Evolutionary conservation across 2,797 vertebrate species (phyloP).

Genomic region (Gymnothorax reevesii): DNA sequence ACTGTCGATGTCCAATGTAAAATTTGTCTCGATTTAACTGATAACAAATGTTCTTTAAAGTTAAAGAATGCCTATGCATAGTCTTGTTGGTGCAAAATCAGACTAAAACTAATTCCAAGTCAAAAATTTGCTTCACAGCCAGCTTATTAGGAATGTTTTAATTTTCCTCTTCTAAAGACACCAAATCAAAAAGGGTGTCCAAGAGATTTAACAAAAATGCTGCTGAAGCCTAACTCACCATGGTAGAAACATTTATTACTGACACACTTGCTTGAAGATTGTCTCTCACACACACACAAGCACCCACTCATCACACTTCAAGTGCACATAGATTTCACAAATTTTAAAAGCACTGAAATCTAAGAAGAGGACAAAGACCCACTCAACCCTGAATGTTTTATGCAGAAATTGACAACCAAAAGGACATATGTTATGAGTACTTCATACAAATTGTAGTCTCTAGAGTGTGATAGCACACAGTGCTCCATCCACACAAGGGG

Average conservation of each 20-base stretch:
- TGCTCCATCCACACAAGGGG: neutral
- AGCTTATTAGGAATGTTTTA: neutral
- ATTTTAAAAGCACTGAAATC: neutral
- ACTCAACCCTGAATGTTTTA: neutral
- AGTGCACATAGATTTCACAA: neutral
- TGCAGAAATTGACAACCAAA: neutral
- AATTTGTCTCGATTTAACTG: neutral
- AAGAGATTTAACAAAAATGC: neutral
- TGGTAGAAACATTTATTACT: neutral
- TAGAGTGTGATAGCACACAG: neutral
- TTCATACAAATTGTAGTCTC: neutral
- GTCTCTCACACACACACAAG: neutral
- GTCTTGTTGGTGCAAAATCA: neutral
- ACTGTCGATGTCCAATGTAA: neutral
- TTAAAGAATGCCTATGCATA: neutral
- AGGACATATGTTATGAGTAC: neutral
- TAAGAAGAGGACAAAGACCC: neutral
- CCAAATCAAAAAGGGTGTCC: neutral
- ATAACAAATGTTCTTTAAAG: neutral
- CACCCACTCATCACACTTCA: neutral
- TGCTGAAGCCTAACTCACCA: neutral
- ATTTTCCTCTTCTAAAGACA: neutral
- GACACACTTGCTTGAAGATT: neutral
- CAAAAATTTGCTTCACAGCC: neutral
- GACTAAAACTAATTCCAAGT: neutral